phyloP scores from a whole-genome alignment of 2,113 vertebrate genomes.

The Carassius auratus region DNA sequence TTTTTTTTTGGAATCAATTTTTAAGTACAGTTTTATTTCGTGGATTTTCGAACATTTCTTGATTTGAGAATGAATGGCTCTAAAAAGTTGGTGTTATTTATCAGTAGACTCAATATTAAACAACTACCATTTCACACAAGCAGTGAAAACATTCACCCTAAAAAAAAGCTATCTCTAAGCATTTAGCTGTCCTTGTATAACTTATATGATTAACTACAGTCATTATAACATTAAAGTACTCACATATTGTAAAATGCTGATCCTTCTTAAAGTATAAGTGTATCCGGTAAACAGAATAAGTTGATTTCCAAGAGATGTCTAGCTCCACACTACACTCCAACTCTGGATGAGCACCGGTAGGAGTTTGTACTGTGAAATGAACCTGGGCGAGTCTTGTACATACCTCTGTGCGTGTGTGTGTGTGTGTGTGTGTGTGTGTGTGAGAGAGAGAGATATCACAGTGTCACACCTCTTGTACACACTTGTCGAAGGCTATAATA shows the following conservation, averaged over 20 bases:
- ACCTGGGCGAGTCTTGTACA: slow-evolving; percentile 25
- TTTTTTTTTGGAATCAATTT: not conserved
- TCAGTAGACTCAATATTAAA: not conserved
- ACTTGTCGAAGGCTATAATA: not conserved
- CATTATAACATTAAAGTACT: slow-evolving; percentile 2
- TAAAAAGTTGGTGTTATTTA: not conserved
- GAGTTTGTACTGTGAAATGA: slow-evolving; percentile 5
- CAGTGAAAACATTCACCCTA: not conserved
- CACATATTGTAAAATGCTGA: slow-evolving; percentile 17
- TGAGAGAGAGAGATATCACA: not conserved
- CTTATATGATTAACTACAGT: not conserved
- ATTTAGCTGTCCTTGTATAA: not conserved
- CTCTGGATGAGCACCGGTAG: not conserved
- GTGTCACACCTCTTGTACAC: not conserved
- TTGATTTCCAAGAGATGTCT: not conserved
- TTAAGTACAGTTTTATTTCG: not conserved
- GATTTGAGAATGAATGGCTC: too few relatives aligned
- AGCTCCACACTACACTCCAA: slow-evolving; percentile 13
- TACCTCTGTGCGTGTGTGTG: not conserved
- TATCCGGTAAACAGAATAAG: not conserved
- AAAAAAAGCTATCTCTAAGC: not conserved
- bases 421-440: not conserved
- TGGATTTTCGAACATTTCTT: not conserved
- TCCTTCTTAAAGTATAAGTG: not conserved
- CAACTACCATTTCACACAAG: not conserved